Base-by-base conservation (phyloP, 2,113 vertebrate species). In the Pelobates fuscus region DNA sequence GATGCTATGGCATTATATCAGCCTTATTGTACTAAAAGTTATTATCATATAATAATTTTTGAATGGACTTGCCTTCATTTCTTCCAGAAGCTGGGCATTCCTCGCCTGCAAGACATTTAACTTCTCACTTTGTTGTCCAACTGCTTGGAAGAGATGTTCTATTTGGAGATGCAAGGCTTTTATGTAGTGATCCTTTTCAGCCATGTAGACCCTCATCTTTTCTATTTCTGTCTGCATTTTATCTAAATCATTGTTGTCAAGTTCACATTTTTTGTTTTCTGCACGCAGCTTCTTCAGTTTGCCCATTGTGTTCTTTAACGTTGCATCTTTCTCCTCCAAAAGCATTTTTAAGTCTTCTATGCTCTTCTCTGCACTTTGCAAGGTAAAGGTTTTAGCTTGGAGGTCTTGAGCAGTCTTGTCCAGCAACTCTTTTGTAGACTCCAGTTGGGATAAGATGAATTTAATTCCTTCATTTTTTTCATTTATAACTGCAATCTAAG, bases 61-160 rank as follows among this genome's bases (percentile, higher is more conserved):
- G 32, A 37, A 37, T 37, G 32, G 18, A 23, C 81, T 68, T 49
- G 96, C 94, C 90, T 87, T 88, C 43, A 94, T 80, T 62, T 94
- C 89, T 77, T 92, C 88, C 46, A 86, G 77, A 30, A 95, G 88
- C 71, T 88, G 88, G 26, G 79, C 81, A 63, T 91, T 94, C 59
- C 95, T 90, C 1, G 82, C 78, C 43, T 92, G 88, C 73, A 92
- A 83, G 2, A 80, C 81, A 2, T 89, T 85, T 0, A 89, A 81
- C 0, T 84, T 85, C 21, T 17, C 55, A 2, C 83, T 71, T 0
- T 92, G 88, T 80, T 92, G 88, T 27, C 76, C 81, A 1, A 85
- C 66, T 3, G 83, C 46, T 62, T 88, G 86, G 0, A 83, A 77
- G 78, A 88, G 78, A 71, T 80, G 85, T 57, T 90, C 90, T 0